phyloP scores from a whole-genome alignment of 2,797 vertebrate genomes.

The Eremophila alpestris region DNA sequence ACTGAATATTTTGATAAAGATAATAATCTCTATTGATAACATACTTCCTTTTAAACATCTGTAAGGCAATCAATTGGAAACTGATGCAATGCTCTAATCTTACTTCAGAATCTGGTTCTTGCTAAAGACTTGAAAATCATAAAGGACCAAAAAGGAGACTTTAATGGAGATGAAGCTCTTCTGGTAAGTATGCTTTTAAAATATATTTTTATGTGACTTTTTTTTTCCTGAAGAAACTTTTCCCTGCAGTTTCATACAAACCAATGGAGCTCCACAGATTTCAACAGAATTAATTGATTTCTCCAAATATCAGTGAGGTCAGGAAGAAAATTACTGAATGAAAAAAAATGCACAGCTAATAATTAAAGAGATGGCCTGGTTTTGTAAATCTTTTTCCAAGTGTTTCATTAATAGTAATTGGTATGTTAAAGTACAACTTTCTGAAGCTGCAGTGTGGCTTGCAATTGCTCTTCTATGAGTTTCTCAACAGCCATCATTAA shows the following conservation, averaged over 20 bases:
- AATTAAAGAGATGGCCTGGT: slow-evolving; percentile 44
- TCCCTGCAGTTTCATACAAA: not conserved
- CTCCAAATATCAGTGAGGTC: slow-evolving; percentile 12
- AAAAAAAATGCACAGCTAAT: slow-evolving; percentile 64
- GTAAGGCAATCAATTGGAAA: slow-evolving; percentile 55
- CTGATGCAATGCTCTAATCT: slow-evolving; percentile 31
- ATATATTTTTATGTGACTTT: not conserved
- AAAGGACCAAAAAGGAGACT: not conserved
- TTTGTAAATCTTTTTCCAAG: slow-evolving; percentile 68
- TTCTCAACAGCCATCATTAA: not conserved
- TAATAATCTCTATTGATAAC: slow-evolving; percentile 58
- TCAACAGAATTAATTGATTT: slow-evolving; percentile 8
- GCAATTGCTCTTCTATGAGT: not conserved
- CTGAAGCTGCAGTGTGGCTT: not conserved
- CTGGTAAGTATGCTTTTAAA: not conserved
- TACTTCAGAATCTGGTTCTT: slow-evolving; percentile 30
- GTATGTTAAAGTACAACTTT: slow-evolving; percentile 65
- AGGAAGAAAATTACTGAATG: slow-evolving; percentile 27
- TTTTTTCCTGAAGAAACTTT: not conserved
- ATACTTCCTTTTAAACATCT: slow-evolving; percentile 39
- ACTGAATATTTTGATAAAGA: slow-evolving; percentile 55
- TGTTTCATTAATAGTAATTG: slow-evolving; percentile 40
- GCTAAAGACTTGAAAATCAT: slow-evolving; percentile 5
- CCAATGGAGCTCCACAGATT: not conserved
- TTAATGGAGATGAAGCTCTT: not conserved